Evolutionary conservation across 2,113 vertebrate species (phyloP), one percentile per base, ranked within the genome.

Genomic region (Pedionomus torquatus): DNA sequence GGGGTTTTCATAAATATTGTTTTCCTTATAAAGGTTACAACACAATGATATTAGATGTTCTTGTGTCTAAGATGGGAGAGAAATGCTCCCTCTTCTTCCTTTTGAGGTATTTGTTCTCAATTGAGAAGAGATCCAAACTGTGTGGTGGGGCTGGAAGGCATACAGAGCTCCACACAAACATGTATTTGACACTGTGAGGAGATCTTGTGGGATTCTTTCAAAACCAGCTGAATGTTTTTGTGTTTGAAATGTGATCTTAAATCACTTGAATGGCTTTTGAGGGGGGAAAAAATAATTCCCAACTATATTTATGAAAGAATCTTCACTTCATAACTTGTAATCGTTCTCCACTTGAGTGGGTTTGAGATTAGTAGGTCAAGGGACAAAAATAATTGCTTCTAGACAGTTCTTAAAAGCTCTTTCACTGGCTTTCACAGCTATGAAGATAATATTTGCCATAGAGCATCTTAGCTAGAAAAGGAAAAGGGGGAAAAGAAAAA

Each of bases 1-100:
- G 17, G 26, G 8, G 10, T 8, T 76, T 79, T 61, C 6, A 5
- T 82, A 63, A 61, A 43, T 75, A 66, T 68, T 69, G 7, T 80
- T 96, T 88, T 70, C 54, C n/a, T 77, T 87, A 70, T n/a, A 49
- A 87, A 91, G 41, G n/a, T 83, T 91, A 90, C 85, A 86, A 64
- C 63, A 92, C 58, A 51, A 35, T 61, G 58, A 30, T 49, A 33
- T 55, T 90, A 74, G 13, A 57, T 1, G 4, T 72, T 84, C 17
- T 57, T 68, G 30, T 87, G 33, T 89, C 24, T 57, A 11, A 72
- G 41, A 49, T 44, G 28, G 83, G 46, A 80, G 60, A 72, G 30
- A 85, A 89, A 28, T 33, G 52, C 13, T 68, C 35, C 35, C 31
- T 57, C 20, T 77, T 75, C 25, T 70, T 91, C 58, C 26, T 72